These are phyloP conservation scores for Drosophila aldrichi DNA, from an alignment of 2,888 invertebrate genomes.

Conservation along the genomic window DNA sequence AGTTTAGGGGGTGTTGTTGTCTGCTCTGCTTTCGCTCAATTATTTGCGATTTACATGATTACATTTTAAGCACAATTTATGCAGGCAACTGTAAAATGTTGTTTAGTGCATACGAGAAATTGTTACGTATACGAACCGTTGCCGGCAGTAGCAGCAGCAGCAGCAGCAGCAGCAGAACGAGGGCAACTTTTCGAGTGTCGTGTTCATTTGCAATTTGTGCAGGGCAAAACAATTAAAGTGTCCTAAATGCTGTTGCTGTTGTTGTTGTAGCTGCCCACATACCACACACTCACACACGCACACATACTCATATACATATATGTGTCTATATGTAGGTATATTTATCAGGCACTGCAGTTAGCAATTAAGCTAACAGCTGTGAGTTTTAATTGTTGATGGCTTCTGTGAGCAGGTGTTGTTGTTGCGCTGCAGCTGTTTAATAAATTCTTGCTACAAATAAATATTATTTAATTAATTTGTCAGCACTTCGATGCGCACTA, in stretches of 20 bases:
- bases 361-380: constrained; percentile 77
- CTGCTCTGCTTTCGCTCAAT: constrained; percentile 46
- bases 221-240: constrained; percentile 71
- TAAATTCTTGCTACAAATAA: constrained; percentile 67
- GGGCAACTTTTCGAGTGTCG: constrained; percentile 71
- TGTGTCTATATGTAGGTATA: not conserved
- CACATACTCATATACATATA: not conserved
- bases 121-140: constrained; percentile 70
- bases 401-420: constrained; percentile 17
- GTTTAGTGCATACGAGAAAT: constrained; percentile 47
- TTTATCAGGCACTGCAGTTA: constrained; percentile 48
- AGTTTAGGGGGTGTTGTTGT: constrained; percentile 32
- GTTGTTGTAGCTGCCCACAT: constrained; percentile 21
- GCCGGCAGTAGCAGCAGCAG: constrained; percentile 13
- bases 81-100: constrained; percentile 65
- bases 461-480: constrained; percentile 76
- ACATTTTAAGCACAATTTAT: constrained; percentile 74
- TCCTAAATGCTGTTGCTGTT: constrained; percentile 56
- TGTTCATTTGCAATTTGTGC: constrained; percentile 80
- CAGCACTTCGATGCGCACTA: constrained; percentile 1
- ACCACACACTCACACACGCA: not conserved
- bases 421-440: constrained; percentile 32
- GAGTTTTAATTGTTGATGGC: constrained; percentile 54
- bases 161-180: constrained; percentile 13
- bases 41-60: constrained; percentile 75